Conservation (phyloP, 1,140 invertebrate genomes). For the Pissodes strobi region DNA sequence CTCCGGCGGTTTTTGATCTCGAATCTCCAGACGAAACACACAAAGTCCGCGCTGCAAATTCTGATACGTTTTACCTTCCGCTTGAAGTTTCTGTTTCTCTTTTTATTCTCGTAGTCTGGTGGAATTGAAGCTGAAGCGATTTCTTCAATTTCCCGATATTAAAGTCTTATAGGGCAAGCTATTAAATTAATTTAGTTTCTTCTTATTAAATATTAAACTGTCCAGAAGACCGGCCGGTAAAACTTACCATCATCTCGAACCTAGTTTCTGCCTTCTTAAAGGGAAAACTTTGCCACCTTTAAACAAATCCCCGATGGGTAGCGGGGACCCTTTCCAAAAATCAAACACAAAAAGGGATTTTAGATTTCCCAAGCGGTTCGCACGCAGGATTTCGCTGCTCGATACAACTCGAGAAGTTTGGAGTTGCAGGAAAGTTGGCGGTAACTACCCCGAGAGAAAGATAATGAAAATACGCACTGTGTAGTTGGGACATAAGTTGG, state of each 20-base stretch:
- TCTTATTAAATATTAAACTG: no score
- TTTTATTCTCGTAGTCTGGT: no score
- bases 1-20: neutral
- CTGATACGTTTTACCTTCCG: neutral
- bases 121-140: no score
- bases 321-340: no score
- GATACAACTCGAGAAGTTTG: neutral
- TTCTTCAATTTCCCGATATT: no score
- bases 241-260: no score
- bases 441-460: neutral
- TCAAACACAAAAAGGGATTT: constrained; percentile 7
- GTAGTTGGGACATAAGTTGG: neutral
- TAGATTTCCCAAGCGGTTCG: constrained; percentile 1
- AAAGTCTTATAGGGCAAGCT: no score
- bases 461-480: constrained; percentile 10
- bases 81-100: neutral
- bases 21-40: constrained; percentile 1
- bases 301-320: no score
- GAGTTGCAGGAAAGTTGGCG: constrained; percentile 4
- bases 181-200: no score
- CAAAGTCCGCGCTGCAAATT: neutral
- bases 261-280: no score
- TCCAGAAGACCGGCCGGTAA: no score
- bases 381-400: constrained; percentile 1
- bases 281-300: no score